Percentiles rank a stretch among this genome's conserved stretches.
Conservation (phyloP, 2,797 vertebrate genomes). For the Enteromius mattozi region DNA sequence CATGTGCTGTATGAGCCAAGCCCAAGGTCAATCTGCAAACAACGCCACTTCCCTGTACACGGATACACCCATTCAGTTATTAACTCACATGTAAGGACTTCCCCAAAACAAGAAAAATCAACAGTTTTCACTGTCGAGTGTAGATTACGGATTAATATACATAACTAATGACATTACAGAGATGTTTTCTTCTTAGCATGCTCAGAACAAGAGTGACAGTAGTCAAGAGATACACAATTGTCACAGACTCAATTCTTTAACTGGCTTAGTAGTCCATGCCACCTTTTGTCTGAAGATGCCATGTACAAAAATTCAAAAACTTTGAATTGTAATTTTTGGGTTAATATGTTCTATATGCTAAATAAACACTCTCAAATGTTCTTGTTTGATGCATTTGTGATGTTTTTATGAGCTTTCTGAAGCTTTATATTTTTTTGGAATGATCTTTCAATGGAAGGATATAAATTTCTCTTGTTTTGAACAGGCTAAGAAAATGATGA, state of each 20-base stretch:
- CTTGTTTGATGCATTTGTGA: not conserved
- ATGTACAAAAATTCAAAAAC: not conserved
- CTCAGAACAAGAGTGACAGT: not conserved
- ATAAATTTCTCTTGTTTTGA: not conserved
- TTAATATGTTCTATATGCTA: not conserved
- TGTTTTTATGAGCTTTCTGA: not conserved
- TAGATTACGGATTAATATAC: not conserved
- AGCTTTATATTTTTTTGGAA: not conserved
- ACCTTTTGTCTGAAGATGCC: not conserved
- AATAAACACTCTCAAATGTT: not conserved
- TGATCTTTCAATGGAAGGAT: not conserved
- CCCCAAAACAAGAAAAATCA: not conserved
- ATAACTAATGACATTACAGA: no score
- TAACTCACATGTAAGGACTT: not conserved
- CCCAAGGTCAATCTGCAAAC: slow-evolving; percentile 4
- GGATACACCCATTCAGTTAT: not conserved
- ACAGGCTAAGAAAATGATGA: not conserved
- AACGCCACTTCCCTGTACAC: not conserved
- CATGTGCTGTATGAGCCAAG: not conserved
- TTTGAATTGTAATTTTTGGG: no score
- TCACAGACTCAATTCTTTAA: not conserved
- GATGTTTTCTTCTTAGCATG: not conserved
- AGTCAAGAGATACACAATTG: not conserved
- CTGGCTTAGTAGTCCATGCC: not conserved
- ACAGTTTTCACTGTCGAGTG: not conserved